phyloP scores from a whole-genome alignment of 1,140 invertebrate species.

The Drosophila bocki region DNA sequence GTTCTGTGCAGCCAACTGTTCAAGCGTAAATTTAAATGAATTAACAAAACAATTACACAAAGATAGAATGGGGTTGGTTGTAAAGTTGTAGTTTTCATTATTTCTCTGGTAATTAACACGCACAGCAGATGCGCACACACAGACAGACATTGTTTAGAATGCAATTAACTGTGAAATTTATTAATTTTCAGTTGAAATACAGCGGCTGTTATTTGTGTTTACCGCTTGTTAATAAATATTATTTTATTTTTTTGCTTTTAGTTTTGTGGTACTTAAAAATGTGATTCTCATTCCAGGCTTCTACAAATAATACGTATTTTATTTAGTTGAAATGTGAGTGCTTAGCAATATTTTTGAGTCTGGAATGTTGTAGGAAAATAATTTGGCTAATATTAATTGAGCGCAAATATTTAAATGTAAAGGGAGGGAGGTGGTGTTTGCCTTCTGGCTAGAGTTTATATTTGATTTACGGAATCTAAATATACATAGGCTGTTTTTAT shows the following conservation, averaged over 20 bases:
- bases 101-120: slow-evolving; percentile 73
- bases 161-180: slow-evolving; percentile 72
- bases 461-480: slow-evolving; percentile 8
- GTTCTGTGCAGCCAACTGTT: slow-evolving; percentile 37
- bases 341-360: not conserved
- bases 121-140: slow-evolving; percentile 42
- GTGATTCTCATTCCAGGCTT: not conserved
- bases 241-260: slow-evolving; percentile 17
- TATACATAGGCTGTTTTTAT: too few relatives aligned
- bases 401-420: slow-evolving; percentile 11
- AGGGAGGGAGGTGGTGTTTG: not conserved
- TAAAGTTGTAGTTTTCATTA: slow-evolving; percentile 61
- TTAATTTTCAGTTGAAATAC: slow-evolving; percentile 53
- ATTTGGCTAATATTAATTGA: slow-evolving; percentile 2
- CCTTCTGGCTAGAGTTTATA: slow-evolving; percentile 37
- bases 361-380: not conserved
- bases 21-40: slow-evolving; percentile 76
- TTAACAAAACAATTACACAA: slow-evolving; percentile 74
- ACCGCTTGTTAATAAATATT: slow-evolving; percentile 20
- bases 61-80: not conserved
- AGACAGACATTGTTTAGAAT: slow-evolving; percentile 43
- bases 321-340: not conserved
- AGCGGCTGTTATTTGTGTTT: slow-evolving; percentile 27
- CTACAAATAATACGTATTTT: not conserved
- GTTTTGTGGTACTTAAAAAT: not conserved